These are phyloP conservation scores for Lithobates sylvaticus DNA, from an alignment of 2,797 vertebrate species.

Conservation along the genomic window DNA sequence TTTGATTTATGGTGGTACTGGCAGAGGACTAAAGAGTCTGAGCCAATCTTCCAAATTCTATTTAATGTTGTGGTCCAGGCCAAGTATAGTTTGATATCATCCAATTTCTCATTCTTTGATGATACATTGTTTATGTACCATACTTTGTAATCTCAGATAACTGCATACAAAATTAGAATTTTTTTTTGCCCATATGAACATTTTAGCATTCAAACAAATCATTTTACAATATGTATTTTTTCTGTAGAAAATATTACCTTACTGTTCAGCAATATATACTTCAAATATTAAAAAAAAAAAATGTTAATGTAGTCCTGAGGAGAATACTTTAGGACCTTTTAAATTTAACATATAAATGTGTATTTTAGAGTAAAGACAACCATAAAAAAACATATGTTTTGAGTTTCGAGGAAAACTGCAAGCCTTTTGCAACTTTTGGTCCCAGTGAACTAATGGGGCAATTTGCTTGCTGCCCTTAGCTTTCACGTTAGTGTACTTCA, in stretches of 20 bases:
- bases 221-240: background rate
- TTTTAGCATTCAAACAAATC: conserved; percentile 2
- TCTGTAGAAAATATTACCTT: background rate
- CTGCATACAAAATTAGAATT: background rate
- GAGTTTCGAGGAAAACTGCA: no score
- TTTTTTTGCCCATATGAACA: background rate
- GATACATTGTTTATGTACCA: conserved; percentile 33
- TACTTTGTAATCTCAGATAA: conserved; percentile 19
- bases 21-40: background rate
- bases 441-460: no score
- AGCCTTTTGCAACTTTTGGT: no score
- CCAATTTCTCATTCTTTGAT: conserved; percentile 8
- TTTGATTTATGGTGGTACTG: conserved; percentile 31
- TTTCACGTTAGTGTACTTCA: no score
- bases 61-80: conserved; percentile 21
- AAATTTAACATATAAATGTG: no score
- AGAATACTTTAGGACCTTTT: no score
- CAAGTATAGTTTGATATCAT: conserved; percentile 22
- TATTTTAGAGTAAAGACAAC: no score
- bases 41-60: conserved; percentile 31
- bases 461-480: no score
- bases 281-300: no score
- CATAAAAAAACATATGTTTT: no score
- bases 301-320: no score
- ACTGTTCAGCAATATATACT: background rate